These are phyloP conservation scores for Spicauda simplicius DNA, from an alignment of 2,888 invertebrate species.

Conservation along the genomic window DNA sequence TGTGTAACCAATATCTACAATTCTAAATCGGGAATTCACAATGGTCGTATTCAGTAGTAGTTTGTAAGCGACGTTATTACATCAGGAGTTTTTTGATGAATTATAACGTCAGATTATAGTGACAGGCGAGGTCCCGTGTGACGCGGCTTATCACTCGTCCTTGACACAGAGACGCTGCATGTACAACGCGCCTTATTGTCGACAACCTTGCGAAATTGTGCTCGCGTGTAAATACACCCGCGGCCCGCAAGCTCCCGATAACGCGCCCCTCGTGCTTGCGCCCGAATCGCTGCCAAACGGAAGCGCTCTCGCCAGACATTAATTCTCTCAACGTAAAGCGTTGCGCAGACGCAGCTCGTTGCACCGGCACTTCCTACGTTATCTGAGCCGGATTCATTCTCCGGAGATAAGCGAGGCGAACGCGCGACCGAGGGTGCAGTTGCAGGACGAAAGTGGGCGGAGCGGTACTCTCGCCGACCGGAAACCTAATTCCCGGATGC, in stretches of 20 bases:
- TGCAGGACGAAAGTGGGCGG: conserved; percentile 75
- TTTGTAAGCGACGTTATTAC: neutral
- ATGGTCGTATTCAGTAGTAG: neutral
- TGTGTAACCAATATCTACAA: conserved; percentile 10
- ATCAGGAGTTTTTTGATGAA: conserved; percentile 39
- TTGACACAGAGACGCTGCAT: conserved; percentile 82
- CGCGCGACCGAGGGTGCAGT: conserved; percentile 22
- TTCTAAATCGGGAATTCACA: no score
- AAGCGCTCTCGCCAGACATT: conserved; percentile 25
- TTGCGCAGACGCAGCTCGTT: conserved; percentile 11
- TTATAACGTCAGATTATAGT: conserved; percentile 46
- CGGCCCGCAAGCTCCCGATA: conserved; percentile 57
- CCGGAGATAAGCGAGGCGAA: conserved; percentile 17
- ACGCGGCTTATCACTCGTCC: conserved; percentile 78
- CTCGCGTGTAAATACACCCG: conserved; percentile 39
- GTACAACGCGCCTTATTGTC: conserved; percentile 79
- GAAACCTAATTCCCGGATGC: conserved; percentile 85
- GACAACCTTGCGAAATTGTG: conserved; percentile 80
- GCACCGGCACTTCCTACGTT: conserved; percentile 22
- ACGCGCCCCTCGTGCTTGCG: conserved; percentile 51
- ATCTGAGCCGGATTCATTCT: conserved; percentile 16
- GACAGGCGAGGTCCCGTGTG: conserved; percentile 58
- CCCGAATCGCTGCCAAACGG: conserved; percentile 26
- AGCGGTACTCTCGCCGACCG: conserved; percentile 79
- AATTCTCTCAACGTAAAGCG: conserved; percentile 7